Evolutionary conservation across 2,888 invertebrate genomes (phyloP).

Genomic region (Polydrusus cervinus): DNA sequence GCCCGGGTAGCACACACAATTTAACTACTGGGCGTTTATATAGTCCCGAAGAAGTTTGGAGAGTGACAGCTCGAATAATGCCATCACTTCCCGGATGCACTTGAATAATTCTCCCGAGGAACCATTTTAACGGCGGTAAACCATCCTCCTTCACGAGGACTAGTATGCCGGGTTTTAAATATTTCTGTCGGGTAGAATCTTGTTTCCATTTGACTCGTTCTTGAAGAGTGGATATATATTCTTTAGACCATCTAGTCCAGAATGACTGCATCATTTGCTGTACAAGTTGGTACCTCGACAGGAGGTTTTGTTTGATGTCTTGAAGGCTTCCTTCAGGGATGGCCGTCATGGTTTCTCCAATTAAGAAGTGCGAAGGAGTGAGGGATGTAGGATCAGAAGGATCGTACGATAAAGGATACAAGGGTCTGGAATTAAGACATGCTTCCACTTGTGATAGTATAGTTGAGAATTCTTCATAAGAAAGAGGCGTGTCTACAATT

Average conservation of each 20-base stretch:
- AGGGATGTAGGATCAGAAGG: constrained; percentile 27
- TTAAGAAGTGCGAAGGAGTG: constrained; percentile 36
- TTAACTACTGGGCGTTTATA: constrained; percentile 17
- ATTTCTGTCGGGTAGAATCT: neutral
- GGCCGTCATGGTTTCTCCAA: constrained; percentile 30
- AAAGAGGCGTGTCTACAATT: constrained; percentile 20
- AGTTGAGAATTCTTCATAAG: constrained; percentile 42
- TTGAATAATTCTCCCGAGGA: constrained; percentile 8
- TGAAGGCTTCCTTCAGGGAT: constrained; percentile 14
- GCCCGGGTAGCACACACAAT: constrained; percentile 14
- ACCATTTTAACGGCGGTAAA: constrained; percentile 24
- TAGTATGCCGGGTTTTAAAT: constrained; percentile 25
- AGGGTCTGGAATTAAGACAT: constrained; percentile 31
- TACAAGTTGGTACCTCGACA: neutral
- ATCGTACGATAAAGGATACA: constrained; percentile 30
- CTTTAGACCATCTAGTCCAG: constrained; percentile 29
- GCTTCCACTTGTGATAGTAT: constrained; percentile 37
- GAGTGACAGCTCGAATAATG: constrained; percentile 15
- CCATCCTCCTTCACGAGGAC: constrained; percentile 24
- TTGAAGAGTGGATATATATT: constrained; percentile 34
- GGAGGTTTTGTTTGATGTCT: constrained; percentile 9
- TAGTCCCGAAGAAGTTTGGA: neutral
- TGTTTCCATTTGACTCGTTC: constrained; percentile 27
- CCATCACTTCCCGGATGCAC: constrained; percentile 7
- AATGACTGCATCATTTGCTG: constrained; percentile 31